These are phyloP conservation scores for Oasisia sp. DNA, from an alignment of 2,888 invertebrate genomes.

Conservation along the genomic window DNA sequence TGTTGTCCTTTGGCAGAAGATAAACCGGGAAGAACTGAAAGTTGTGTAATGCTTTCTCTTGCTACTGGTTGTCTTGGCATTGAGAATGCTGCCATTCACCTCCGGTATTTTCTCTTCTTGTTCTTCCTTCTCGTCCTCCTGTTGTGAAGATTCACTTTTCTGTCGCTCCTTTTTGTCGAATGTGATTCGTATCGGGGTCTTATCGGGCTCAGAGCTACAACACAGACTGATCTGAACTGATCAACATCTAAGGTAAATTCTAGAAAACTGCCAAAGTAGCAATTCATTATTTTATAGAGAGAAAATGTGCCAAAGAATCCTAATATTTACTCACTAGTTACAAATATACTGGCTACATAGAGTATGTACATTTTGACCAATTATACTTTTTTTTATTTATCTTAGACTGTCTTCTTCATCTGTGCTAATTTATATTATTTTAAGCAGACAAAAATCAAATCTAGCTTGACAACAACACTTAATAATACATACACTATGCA, in stretches of 20 bases:
- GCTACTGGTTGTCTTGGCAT: neutral
- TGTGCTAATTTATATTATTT: too few relatives aligned
- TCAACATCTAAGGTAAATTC: neutral
- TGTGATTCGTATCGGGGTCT: constrained; percentile 27
- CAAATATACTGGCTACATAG: too few relatives aligned
- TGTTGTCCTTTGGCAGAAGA: too few relatives aligned
- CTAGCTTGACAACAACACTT: neutral
- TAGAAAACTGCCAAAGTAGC: neutral
- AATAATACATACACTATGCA: neutral
- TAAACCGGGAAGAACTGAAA: too few relatives aligned
- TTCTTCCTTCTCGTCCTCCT: constrained; percentile 36
- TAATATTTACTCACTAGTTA: too few relatives aligned
- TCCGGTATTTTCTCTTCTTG: constrained; percentile 42
- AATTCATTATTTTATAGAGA: neutral
- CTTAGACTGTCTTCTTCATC: too few relatives aligned
- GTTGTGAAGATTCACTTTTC: constrained; percentile 27
- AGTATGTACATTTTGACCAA: too few relatives aligned
- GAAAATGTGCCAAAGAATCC: neutral
- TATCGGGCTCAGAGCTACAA: neutral
- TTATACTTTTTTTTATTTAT: too few relatives aligned
- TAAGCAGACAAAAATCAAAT: too few relatives aligned
- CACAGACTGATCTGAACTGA: neutral
- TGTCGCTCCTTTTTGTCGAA: constrained; percentile 46
- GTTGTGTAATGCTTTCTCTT: neutral
- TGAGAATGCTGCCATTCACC: constrained; percentile 35